These are phyloP conservation scores for Sebastes paucispinis DNA, from an alignment of 2,797 vertebrate species.

Conservation along the genomic window DNA sequence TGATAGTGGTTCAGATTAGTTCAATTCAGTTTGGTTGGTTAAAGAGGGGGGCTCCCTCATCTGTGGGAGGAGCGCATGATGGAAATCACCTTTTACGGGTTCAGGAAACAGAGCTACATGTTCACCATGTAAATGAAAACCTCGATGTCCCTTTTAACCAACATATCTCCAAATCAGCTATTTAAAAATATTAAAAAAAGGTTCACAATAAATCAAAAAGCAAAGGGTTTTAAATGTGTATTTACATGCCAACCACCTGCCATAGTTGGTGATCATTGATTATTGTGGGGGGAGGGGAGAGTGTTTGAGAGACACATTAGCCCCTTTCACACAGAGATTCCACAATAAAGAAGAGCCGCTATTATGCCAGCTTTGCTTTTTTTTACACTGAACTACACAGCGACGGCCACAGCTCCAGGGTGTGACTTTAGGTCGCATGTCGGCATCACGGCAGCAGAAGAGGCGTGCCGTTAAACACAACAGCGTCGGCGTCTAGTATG, in stretches of 20 bases:
- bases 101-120: neutral
- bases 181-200: slow-evolving; percentile 6
- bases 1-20: slow-evolving; percentile 1
- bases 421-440: too few species aligned
- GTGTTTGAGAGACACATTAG: neutral
- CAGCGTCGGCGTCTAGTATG: too few species aligned
- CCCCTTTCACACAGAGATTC: neutral
- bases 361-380: too few species aligned
- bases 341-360: neutral
- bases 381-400: too few species aligned
- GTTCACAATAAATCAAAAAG: slow-evolving; percentile 54
- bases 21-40: neutral
- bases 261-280: neutral
- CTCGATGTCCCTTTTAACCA: neutral
- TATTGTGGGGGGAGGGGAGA: neutral
- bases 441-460: too few species aligned
- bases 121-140: neutral
- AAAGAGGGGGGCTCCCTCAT: neutral
- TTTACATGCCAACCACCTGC: slow-evolving; percentile 59
- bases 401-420: too few species aligned
- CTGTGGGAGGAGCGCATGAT: neutral
- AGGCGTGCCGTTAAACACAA: too few species aligned
- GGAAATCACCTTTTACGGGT: neutral
- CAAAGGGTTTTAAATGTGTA: slow-evolving; percentile 50
- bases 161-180: slow-evolving; percentile 23